Evolutionary conservation across 2,113 vertebrate genomes (phyloP).

Genomic region (Campylomormyrus numenius): DNA sequence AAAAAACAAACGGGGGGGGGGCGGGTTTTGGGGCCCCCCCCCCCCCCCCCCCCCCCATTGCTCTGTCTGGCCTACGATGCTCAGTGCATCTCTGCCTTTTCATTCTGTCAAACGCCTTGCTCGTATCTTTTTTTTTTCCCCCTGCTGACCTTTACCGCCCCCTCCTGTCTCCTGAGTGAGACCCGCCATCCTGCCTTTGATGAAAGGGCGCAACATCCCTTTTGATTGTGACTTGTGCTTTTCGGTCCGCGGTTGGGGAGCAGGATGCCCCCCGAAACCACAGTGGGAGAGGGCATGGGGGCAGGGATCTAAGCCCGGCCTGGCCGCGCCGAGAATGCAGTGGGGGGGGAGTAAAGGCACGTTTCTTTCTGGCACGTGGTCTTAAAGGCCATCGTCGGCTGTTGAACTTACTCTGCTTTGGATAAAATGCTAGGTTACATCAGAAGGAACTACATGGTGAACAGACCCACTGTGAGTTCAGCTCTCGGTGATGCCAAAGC

Average conservation of each 20-base stretch:
- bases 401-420: not conserved
- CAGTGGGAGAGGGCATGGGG: not conserved
- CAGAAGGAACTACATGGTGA: not conserved
- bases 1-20: no score
- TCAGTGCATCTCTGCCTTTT: not conserved
- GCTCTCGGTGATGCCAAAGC: not conserved
- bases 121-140: no score
- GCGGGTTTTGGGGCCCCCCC: no score
- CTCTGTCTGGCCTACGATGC: not conserved
- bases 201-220: not conserved
- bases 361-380: not conserved
- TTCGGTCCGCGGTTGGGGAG: not conserved
- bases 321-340: not conserved
- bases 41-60: not conserved
- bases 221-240: not conserved
- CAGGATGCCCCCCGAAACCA: not conserved
- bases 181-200: not conserved
- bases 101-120: no score
- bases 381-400: not conserved
- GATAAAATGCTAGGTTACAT: not conserved
- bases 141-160: not conserved
- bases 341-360: not conserved
- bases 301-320: not conserved
- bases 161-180: conserved; percentile 1
- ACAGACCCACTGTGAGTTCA: not conserved